phyloP scores from a whole-genome alignment of 2,888 invertebrate genomes.

The Erebia epiphron region DNA sequence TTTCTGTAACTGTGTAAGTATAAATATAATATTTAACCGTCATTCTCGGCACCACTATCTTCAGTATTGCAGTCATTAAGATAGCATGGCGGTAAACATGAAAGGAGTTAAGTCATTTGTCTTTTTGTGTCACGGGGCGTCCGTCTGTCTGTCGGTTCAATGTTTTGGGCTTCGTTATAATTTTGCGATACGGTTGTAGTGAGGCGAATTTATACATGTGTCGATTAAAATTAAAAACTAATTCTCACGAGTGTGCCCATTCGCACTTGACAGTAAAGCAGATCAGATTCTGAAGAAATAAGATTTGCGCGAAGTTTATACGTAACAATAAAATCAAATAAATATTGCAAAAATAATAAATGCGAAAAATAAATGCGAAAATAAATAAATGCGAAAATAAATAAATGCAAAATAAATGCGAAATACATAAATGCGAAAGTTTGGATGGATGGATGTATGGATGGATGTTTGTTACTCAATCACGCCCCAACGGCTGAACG shows the following conservation, averaged over 20 bases:
- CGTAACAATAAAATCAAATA: not conserved
- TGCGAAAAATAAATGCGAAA: no score
- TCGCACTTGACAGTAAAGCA: no score
- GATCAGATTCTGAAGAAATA: not conserved
- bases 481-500: no score
- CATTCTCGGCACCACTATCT: not conserved
- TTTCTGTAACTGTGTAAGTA: not conserved
- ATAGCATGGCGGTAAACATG: constrained; percentile 20
- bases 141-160: constrained; percentile 44
- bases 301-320: not conserved
- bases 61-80: constrained; percentile 18
- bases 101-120: constrained; percentile 26
- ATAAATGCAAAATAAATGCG: no score
- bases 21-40: not conserved
- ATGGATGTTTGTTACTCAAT: no score
- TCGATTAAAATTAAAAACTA: constrained; percentile 21
- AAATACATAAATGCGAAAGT: no score
- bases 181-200: constrained; percentile 23
- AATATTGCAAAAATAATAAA: no score
- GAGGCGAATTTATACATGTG: constrained; percentile 9
- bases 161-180: constrained; percentile 39
- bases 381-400: no score
- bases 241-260: no score
- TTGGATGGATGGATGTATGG: no score
- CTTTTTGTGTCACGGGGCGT: constrained; percentile 42